Percentiles rank a stretch among this genome's conserved stretches.
Evolutionary conservation across 2,888 invertebrate genomes (phyloP).

Genomic region (Agrilus biguttatus): DNA sequence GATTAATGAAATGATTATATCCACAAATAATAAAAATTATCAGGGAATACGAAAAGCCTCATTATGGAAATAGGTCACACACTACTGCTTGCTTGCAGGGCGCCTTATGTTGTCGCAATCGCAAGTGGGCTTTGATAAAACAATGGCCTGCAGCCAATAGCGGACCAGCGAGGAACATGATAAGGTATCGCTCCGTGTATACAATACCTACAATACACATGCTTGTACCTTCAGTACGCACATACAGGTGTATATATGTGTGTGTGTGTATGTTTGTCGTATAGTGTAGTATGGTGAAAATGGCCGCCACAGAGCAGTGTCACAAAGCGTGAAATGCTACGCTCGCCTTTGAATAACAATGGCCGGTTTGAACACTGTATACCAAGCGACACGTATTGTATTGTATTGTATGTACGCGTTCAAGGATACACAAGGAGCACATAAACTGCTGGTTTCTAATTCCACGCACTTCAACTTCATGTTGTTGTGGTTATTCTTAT

Average conservation of each 20-base stretch:
- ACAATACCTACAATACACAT: neutral
- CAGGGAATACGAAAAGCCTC: too few relatives aligned
- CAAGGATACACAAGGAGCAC: constrained; percentile 13
- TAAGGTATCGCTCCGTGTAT: constrained; percentile 13
- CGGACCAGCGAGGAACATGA: constrained; percentile 12
- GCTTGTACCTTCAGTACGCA: neutral
- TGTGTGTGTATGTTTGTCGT: too few relatives aligned
- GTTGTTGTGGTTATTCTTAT: too few relatives aligned
- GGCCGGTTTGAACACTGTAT: constrained; percentile 17
- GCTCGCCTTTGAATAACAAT: constrained; percentile 28
- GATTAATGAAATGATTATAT: too few relatives aligned
- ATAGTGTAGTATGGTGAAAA: constrained; percentile 17
- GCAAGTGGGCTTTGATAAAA: constrained; percentile 9
- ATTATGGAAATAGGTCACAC: too few relatives aligned
- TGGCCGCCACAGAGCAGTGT: constrained; percentile 22
- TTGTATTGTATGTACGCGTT: constrained; percentile 12
- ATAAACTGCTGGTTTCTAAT: constrained; percentile 14
- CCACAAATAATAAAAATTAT: too few relatives aligned
- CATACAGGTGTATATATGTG: constrained; percentile 1
- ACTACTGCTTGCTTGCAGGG: too few relatives aligned
- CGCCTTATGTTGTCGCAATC: too few relatives aligned
- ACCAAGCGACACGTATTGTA: constrained; percentile 16
- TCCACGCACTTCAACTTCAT: constrained; percentile 10
- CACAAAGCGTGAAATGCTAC: constrained; percentile 30
- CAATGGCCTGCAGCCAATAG: constrained; percentile 9